phyloP scores from a whole-genome alignment of 1,140 invertebrate genomes.

The Tetragnatha versicolor region DNA sequence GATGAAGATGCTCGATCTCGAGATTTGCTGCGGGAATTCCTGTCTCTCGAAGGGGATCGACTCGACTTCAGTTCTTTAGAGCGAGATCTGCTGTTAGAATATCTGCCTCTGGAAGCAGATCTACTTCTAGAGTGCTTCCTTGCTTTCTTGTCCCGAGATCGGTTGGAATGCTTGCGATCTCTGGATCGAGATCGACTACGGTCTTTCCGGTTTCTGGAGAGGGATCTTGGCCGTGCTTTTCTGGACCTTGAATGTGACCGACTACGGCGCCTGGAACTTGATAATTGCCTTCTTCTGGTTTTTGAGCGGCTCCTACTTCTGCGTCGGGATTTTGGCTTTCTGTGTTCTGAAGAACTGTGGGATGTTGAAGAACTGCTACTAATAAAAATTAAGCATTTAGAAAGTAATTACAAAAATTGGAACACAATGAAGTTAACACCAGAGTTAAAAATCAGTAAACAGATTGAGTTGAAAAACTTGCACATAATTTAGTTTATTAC shows the following conservation, averaged over 20 bases:
- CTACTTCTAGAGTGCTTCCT: background rate
- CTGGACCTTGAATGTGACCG: background rate
- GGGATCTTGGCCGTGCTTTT: constrained; percentile 10
- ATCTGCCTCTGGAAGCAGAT: background rate
- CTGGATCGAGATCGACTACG: background rate
- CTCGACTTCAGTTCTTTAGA: constrained; percentile 15
- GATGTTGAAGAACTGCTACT: constrained; percentile 20
- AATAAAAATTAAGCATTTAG: background rate
- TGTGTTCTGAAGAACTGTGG: background rate
- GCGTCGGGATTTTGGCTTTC: background rate
- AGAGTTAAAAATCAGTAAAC: background rate
- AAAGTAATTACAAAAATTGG: too few relatives aligned
- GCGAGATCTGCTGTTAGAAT: constrained; percentile 2
- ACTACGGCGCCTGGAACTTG: background rate
- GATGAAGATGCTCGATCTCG: background rate
- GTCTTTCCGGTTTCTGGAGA: background rate
- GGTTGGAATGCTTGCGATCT: background rate
- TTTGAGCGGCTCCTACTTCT: constrained; percentile 8
- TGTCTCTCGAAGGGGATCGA: constrained; percentile 23
- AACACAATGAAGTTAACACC: background rate
- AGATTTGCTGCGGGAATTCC: constrained; percentile 29
- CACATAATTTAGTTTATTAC: too few relatives aligned
- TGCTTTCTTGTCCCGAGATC: constrained; percentile 2
- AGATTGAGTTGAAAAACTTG: too few relatives aligned
- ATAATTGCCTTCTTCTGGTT: background rate